Base-by-base conservation (phyloP, 2,113 vertebrate species). In the Rhynchopsitta pachyrhyncha region DNA sequence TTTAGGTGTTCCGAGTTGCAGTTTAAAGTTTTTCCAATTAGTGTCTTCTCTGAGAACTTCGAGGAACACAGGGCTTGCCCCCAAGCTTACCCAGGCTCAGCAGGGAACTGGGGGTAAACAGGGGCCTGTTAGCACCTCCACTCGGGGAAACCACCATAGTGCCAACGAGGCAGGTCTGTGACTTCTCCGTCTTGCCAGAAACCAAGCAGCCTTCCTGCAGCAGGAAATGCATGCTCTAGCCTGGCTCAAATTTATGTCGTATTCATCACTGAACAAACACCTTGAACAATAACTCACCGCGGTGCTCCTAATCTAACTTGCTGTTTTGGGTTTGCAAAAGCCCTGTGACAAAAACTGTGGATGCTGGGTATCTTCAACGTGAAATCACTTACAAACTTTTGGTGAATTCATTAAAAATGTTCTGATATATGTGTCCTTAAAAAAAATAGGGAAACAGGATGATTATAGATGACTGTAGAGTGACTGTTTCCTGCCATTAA, bases 151-250 rank as follows among this genome's bases (percentile, higher is more conserved):
- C 22, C 33, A 59, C 33, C 13, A 35, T 23, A 59, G 57, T 35
- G 57, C 22, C 57, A 59, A 15, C 2, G 9, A 24, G 33, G 57
- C 33, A 44, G 50, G 20, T 23, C 53, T 14, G 57, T 1, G 33
- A 13, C 33, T 50, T 13, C 7, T 14, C 17, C 5, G 18, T 11
- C n/a, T 73, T 2, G 0, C 7, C 24, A 4, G 44, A 7, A 28
- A 37, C 0, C 19, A 4, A 25, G 31, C 31, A 15, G 14, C 42
- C 15, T 29, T 4, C 9, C 46, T 46, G 31, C 2, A 0, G n/a
- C 0, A 0, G 37, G 46, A 1, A 1, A 20, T 2, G 18, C 11
- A 0, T 12, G 19, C 71, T 29, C 23, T 0, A 28, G 13, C 3
- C 11, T 29, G 2, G 27, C 75, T 46, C 44, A 0, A 0, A 3